Conservation (phyloP, 2,797 vertebrate species). For the Enteromius paludinosus region DNA sequence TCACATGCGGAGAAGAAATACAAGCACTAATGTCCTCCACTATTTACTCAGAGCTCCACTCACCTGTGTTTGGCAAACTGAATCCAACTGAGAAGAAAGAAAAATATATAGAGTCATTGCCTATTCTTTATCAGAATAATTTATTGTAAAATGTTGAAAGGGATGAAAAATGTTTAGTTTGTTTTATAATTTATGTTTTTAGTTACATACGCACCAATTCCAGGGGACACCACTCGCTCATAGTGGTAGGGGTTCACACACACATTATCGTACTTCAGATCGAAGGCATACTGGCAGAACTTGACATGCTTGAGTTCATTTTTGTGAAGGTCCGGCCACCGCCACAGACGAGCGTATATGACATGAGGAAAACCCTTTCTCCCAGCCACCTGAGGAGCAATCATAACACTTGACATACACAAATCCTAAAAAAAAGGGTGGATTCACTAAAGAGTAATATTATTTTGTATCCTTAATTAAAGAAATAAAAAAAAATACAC, state of each 20-base stretch:
- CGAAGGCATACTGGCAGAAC: slow-evolving; percentile 86
- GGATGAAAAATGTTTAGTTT: background rate
- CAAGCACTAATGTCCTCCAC: background rate
- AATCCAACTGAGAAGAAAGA: slow-evolving; percentile 62
- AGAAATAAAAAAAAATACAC: background rate
- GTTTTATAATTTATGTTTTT: background rate
- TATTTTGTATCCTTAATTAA: background rate
- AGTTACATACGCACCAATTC: slow-evolving; percentile 70
- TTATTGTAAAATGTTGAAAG: background rate
- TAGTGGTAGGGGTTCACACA: slow-evolving; percentile 87
- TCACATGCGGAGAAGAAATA: background rate
- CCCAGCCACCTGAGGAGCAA: slow-evolving; percentile 75
- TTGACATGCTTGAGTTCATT: slow-evolving; percentile 84
- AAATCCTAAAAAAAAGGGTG: background rate
- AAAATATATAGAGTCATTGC: background rate
- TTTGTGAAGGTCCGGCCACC: slow-evolving; percentile 85
- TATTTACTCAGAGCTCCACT: slow-evolving; percentile 33
- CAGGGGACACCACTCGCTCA: slow-evolving; percentile 79
- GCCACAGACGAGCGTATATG: slow-evolving; percentile 83
- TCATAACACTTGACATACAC: slow-evolving; percentile 19
- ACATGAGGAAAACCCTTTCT: slow-evolving; percentile 85
- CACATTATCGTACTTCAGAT: slow-evolving; percentile 86
- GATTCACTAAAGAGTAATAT: background rate
- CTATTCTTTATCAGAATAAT: background rate
- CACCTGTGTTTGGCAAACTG: slow-evolving; percentile 70